Conservation (phyloP, 1,140 invertebrate species). For the Camponotus floridanus region DNA sequence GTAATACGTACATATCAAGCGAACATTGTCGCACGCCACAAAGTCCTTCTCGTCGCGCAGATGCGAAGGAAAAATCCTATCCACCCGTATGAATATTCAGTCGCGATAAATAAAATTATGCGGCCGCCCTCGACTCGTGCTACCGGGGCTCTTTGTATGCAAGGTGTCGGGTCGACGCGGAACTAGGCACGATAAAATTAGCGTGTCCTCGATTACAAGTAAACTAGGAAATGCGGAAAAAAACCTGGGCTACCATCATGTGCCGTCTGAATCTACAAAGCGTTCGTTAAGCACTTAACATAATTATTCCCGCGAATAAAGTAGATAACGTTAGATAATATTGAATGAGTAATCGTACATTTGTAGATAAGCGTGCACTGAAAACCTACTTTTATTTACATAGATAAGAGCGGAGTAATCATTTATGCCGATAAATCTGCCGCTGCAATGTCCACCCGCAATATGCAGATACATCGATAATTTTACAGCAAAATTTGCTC, state of each 20-base stretch:
- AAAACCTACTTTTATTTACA: neutral
- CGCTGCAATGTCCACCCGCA: neutral
- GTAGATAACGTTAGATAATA: neutral
- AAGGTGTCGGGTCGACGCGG: neutral
- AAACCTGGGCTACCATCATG: conserved; percentile 21
- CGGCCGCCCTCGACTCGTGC: conserved; percentile 20
- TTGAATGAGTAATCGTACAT: neutral
- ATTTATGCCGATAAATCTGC: neutral
- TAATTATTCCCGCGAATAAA: neutral
- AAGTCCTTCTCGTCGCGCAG: conserved; percentile 30
- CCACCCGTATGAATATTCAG: conserved; percentile 72
- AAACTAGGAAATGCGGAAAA: conserved; percentile 38
- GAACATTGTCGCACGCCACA: conserved; percentile 1
- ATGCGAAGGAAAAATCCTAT: conserved; percentile 66
- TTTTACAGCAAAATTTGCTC: neutral
- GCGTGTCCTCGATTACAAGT: conserved; percentile 47
- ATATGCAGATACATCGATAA: neutral
- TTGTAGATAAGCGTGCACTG: neutral
- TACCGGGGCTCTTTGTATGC: conserved; percentile 51
- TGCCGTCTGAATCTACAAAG: neutral
- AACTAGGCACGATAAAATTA: conserved; percentile 49
- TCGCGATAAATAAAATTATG: conserved; percentile 70
- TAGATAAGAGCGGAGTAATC: conserved; percentile 17
- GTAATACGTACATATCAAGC: too few relatives aligned
- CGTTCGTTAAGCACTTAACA: neutral